A percentile compares a stretch with the other conserved stretches of the same genome.
Evolutionary conservation across 1,140 invertebrate genomes (phyloP).

Genomic region (Orius laevigatus): DNA sequence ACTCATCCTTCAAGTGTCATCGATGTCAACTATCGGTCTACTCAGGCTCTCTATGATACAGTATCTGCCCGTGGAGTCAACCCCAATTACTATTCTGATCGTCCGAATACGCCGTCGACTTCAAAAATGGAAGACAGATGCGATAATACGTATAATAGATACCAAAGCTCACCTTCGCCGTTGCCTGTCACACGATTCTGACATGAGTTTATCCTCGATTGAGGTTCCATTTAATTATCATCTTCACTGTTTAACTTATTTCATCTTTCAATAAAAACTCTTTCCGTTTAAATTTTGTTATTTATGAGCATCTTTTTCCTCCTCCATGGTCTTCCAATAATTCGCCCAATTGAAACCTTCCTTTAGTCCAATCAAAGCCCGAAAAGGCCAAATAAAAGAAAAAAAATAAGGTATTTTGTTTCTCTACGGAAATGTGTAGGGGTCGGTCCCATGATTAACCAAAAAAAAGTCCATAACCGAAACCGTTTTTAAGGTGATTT

Average conservation of each 20-base stretch:
- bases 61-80: conserved; percentile 18
- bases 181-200: conserved; percentile 23
- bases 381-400: too few relatives aligned
- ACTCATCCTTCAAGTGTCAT: conserved; percentile 19
- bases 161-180: conserved; percentile 21
- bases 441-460: too few relatives aligned
- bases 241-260: background rate
- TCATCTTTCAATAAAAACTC: too few relatives aligned
- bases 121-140: conserved; percentile 19
- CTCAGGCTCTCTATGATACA: conserved; percentile 26
- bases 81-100: conserved; percentile 21
- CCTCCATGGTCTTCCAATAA: too few relatives aligned
- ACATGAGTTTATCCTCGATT: conserved; percentile 16
- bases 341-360: too few relatives aligned
- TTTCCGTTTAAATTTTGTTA: too few relatives aligned
- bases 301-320: too few relatives aligned
- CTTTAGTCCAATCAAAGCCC: too few relatives aligned
- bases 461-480: too few relatives aligned
- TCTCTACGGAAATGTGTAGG: too few relatives aligned
- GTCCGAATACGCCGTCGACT: conserved; percentile 18
- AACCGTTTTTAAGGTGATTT: too few relatives aligned
- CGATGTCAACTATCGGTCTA: conserved; percentile 24
- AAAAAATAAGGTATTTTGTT: too few relatives aligned
- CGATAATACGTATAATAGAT: conserved; percentile 21
- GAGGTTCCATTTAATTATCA: background rate